Base-by-base conservation (phyloP, 2,888 invertebrate genomes). In the Drosophila mimetica region DNA sequence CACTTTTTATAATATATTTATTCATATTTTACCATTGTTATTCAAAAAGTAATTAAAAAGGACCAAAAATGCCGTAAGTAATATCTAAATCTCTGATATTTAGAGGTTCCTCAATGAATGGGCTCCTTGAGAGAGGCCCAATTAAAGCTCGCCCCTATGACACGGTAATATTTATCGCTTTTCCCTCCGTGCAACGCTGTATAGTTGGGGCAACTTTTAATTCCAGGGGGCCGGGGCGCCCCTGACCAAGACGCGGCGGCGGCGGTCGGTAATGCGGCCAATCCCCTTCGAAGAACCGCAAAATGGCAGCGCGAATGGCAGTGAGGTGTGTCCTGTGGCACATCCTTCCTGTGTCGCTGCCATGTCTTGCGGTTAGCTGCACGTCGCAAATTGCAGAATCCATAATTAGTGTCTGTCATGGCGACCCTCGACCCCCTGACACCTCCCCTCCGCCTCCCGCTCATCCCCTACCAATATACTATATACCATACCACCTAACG, bases 351-450 rank as follows among this genome's bases (percentile, higher is more conserved):
- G 51, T 54, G 53, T 59, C 47, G 48, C 63, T 74, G 54, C 54
- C 72, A 60, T 73, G 88, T 79, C 88, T 75, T 87, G 87, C 46
- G 82, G 82, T 87, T 87, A 74, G 73, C 86, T 74, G 58, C 58
- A 82, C 87, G 88, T 87, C 82, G 77, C 82, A 87, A 83, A 83
- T 83, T 83, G 79, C 87, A 79, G 71, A 82, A 83, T 87, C 82
- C 82, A 83, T 83, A 83, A 83, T 83, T 83, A 83, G 82, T 83
- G 82, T 85, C 88, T 83, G 82, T 82, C 88, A 85, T 54, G 84
- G 75, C 64, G 57, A 55, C 55, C 64, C 54, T 65, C 32, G 13
- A 18, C 4, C 44, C 47, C 37, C 28, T 22, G 25, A 25, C 18
- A 13, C 9, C 36, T 51, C 36, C 32, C 59, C 32, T 32, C 5